Base-by-base conservation (phyloP, 2,113 vertebrate genomes). In the Microtus ochrogaster region DNA sequence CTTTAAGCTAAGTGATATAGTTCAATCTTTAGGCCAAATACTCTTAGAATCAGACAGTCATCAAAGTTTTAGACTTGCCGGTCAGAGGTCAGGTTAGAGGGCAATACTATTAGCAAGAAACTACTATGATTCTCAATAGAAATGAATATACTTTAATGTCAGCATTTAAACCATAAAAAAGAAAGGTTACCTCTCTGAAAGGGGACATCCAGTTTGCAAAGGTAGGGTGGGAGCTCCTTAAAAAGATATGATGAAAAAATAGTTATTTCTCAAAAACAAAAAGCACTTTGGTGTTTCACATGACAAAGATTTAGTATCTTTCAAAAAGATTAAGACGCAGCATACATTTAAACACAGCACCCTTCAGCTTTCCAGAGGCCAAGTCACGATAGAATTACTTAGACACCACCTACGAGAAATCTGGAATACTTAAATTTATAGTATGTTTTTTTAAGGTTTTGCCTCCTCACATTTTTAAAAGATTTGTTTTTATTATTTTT, bases 201-300 rank as follows among this genome's bases (percentile, higher is more conserved):
- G 0, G 99, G 99, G 77, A 99, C 99, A 95, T 99, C 99, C 98
- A 99, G 92, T 97, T 98, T 99, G 98, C 98, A 98, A 84, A 99
- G 99, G 95, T 99, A 99, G 0, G 98, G 98, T 93, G 99, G 99
- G 47, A 99, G 99, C 70, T 99, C 99, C 99, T 99, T 98, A 90
- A 98, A 98, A 98, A 98, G 30, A 98, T 90, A 92, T 92, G 33
- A 98, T 66, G 26, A 72, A 95, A 81, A 81, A 78, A 55, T 87
- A 41, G 85, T 93, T 86, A 94, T 52, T 24, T 97, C 63, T 97
- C 33, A 91, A 86, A 93, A 97, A 7, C 52, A 55, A 91, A 77
- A 97, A 78, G 22, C 0, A 91, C 13, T n/a, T 91, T 55, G 94
- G 41, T 86, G 61, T 52, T 55, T 93, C 16, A 1, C 24, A 97